Base-by-base conservation (phyloP, 2,888 invertebrate genomes). In the Sarcophaga caerulescens region DNA sequence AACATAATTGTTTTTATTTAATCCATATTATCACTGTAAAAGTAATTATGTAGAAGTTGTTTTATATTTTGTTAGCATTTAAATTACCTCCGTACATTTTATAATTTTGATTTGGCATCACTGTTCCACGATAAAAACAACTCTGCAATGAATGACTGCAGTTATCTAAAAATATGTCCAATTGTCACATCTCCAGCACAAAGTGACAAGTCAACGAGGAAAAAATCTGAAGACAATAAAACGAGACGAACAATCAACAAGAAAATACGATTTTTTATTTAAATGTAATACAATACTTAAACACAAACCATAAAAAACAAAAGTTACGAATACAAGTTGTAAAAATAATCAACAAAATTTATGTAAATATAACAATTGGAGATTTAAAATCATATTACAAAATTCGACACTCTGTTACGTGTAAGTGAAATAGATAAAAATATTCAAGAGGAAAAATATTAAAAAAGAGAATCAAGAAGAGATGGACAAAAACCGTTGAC, bases 161-260 rank as follows among this genome's bases (percentile, higher is more conserved):
- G 25, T 17, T 65, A 79, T 12, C 11, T 3, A 45, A 11, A n/a
- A 57, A 5, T 45, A 21, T 5, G 47, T 47, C 74, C 68, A 47
- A 21, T n/a, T 11, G 21, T 14, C 17, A 12, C 35, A 65, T 65
- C 52, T 6, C 23, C 21, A 52, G 21, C 14, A 69, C 44, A 66
- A 66, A 66, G 44, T 66, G 66, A 66, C 78, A 78, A 84, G 60
- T 78, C 68, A 79, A 83, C 83, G 73, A 74, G 59, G 74, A 74
- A 74, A 73, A 83, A 83, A 68, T 69, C 74, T 69, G 57, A 83
- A 69, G 68, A 79, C 74, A 84, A 82, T 76, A 81, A 52, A 52
- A 77, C 85, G 66, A 76, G 82, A 78, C 86, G 86, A 86, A 75
- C 78, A 86, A 86, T 86, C 86, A 86, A 86, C 84, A 84, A 85